These are phyloP conservation scores for Zygogramma bicolorata DNA, from an alignment of 2,888 invertebrate genomes.

Conservation along the genomic window DNA sequence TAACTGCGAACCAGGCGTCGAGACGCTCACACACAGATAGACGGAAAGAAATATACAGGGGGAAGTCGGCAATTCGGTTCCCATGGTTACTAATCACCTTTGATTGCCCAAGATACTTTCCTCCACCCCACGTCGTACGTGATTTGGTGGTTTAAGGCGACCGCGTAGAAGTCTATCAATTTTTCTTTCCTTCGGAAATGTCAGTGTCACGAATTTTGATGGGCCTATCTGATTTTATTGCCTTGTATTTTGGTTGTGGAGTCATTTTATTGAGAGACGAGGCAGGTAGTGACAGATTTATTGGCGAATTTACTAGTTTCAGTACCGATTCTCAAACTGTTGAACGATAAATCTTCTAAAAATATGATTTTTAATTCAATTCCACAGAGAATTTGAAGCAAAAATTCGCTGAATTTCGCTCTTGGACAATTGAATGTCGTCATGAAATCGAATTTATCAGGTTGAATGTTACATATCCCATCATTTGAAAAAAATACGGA, in stretches of 20 bases:
- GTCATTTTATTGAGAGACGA: too few species aligned
- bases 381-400: too few species aligned
- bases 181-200: slow-evolving; percentile 33
- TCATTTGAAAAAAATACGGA: too few species aligned
- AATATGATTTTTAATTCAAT: too few species aligned
- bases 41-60: slow-evolving; percentile 33
- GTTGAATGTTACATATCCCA: too few species aligned
- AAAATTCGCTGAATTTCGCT: too few species aligned
- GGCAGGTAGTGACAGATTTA: too few species aligned
- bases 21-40: slow-evolving; percentile 35
- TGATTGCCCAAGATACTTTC: slow-evolving; percentile 60
- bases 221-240: slow-evolving; percentile 21
- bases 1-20: slow-evolving; percentile 34
- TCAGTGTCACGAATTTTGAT: slow-evolving; percentile 41
- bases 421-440: too few species aligned
- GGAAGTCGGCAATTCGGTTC: slow-evolving; percentile 54
- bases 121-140: slow-evolving; percentile 56
- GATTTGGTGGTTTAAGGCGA: slow-evolving; percentile 47
- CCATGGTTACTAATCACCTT: slow-evolving; percentile 62
- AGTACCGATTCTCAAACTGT: too few species aligned
- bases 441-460: too few species aligned
- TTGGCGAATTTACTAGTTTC: too few species aligned
- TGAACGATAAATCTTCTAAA: too few species aligned
- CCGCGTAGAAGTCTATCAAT: slow-evolving; percentile 34
- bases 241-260: slow-evolving; percentile 36